Percentiles rank a stretch among this genome's conserved stretches.
These are phyloP conservation scores for Melanargia galathea DNA, from an alignment of 2,888 invertebrate genomes.

Conservation along the genomic window DNA sequence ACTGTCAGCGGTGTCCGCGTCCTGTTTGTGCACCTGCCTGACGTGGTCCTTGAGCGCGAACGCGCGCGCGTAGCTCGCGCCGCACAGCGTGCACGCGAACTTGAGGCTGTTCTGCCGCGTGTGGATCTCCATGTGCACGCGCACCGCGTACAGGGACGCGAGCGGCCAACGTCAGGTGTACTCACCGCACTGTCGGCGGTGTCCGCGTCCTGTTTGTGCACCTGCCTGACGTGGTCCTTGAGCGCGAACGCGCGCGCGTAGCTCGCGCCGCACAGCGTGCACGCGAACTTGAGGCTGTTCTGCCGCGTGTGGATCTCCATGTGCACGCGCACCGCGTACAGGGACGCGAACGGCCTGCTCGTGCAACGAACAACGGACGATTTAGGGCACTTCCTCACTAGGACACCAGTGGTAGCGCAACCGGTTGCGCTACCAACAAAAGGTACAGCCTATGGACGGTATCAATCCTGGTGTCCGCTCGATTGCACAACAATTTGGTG, in stretches of 20 bases:
- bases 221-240: constrained; percentile 86
- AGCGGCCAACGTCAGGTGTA: constrained; percentile 82
- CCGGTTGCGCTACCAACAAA: no score
- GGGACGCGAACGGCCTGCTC: constrained; percentile 87
- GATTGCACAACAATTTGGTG: no score
- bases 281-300: constrained; percentile 87
- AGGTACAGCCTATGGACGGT: no score
- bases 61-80: constrained; percentile 88
- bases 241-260: constrained; percentile 89
- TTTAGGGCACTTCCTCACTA: no score
- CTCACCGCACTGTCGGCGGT: constrained; percentile 23
- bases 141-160: constrained; percentile 89
- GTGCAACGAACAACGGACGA: not conserved
- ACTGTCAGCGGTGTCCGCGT: constrained; percentile 35
- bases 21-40: constrained; percentile 82
- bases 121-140: constrained; percentile 89
- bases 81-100: constrained; percentile 86
- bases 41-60: constrained; percentile 89
- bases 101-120: constrained; percentile 86
- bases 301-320: constrained; percentile 87
- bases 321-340: constrained; percentile 89
- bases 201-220: constrained; percentile 70
- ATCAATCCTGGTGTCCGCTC: no score
- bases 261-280: constrained; percentile 87
- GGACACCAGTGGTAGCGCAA: no score